phyloP scores from a whole-genome alignment of 2,797 vertebrate species.

The Rhabdomys pumilio region DNA sequence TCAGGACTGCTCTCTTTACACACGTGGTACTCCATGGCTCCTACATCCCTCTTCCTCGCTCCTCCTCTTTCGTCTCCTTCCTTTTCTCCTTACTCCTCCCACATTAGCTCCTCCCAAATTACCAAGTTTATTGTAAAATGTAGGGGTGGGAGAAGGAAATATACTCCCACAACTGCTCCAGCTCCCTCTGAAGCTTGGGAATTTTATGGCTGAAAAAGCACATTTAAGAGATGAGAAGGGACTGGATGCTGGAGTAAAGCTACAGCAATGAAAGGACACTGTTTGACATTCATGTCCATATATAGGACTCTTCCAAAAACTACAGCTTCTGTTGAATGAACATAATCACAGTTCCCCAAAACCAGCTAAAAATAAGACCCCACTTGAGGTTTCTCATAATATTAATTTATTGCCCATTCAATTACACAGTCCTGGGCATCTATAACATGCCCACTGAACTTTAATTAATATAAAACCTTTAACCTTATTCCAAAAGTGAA shows the following conservation, averaged over 20 bases:
- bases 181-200: neutral
- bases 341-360: conserved; percentile 62
- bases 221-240: conserved; percentile 35
- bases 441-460: conserved; percentile 81
- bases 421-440: conserved; percentile 79
- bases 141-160: no score
- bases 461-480: conserved; percentile 85
- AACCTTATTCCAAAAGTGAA: conserved; percentile 84
- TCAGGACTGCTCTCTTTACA: no score
- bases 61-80: no score
- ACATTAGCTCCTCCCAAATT: no score
- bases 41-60: no score
- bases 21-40: no score
- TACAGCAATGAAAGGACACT: conserved; percentile 30
- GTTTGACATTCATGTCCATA: conserved; percentile 71
- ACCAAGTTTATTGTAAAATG: no score
- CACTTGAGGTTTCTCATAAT: conserved; percentile 82
- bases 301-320: conserved; percentile 58
- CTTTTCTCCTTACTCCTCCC: no score
- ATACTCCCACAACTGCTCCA: no score
- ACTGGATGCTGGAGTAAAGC: conserved; percentile 60
- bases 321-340: conserved; percentile 10
- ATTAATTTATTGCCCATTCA: conserved; percentile 85
- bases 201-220: neutral
- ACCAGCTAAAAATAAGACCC: conserved; percentile 76